These are phyloP conservation scores for Pandemis cinnamomeana DNA, from an alignment of 2,888 invertebrate genomes.

Conservation along the genomic window DNA sequence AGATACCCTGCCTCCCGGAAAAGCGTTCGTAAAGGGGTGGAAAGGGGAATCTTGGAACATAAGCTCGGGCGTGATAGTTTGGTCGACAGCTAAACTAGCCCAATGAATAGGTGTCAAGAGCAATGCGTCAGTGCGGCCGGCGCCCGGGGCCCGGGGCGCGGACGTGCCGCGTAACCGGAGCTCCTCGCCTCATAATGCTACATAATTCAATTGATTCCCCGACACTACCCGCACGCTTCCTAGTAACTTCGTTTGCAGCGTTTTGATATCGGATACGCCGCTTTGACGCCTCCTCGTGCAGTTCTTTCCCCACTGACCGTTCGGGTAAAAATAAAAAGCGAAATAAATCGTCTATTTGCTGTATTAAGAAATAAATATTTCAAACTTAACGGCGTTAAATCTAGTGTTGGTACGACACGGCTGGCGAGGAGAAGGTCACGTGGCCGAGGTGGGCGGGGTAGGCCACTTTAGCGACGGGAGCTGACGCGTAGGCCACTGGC, in stretches of 20 bases:
- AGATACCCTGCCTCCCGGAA: conserved; percentile 50
- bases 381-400: conserved; percentile 49
- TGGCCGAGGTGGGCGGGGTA: conserved; percentile 56
- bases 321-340: conserved; percentile 60
- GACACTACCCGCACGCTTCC: conserved; percentile 82
- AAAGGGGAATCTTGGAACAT: conserved; percentile 48
- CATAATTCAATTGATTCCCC: conserved; percentile 84
- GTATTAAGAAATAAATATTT: conserved; percentile 68
- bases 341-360: conserved; percentile 53
- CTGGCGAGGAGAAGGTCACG: conserved; percentile 70
- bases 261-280: conserved; percentile 83
- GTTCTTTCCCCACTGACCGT: conserved; percentile 66
- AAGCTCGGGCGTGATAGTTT: conserved; percentile 50
- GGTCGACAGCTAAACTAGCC: conserved; percentile 65
- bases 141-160: conserved; percentile 52
- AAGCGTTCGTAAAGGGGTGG: conserved; percentile 43
- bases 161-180: conserved; percentile 79
- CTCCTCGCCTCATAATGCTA: conserved; percentile 79
- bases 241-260: conserved; percentile 81
- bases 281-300: conserved; percentile 76
- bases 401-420: conserved; percentile 75
- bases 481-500: conserved; percentile 43
- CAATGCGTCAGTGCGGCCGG: conserved; percentile 72
- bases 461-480: conserved; percentile 49
- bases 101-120: conserved; percentile 80